Evolutionary conservation across 2,113 vertebrate species (phyloP).

Genomic region (Brachyhypopomus occidentalis): DNA sequence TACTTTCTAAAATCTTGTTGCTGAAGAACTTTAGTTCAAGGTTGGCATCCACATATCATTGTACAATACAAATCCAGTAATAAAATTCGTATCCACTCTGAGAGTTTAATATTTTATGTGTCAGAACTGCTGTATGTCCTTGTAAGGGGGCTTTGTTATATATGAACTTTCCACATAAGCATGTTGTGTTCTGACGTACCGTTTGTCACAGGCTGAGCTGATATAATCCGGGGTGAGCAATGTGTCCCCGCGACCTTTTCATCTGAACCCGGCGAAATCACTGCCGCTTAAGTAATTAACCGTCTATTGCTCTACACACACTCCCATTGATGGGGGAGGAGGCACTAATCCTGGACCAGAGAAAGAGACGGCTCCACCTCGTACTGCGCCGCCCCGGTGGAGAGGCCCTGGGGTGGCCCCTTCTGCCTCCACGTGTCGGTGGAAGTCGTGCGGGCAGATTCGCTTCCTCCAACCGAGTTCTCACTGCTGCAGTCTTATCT

Average conservation of each 20-base stretch:
- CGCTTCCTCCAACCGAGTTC: neutral
- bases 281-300: neutral
- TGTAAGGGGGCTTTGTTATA: too few species aligned
- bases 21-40: too few species aligned
- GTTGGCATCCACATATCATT: too few species aligned
- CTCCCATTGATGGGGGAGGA: neutral
- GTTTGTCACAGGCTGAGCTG: neutral
- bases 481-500: conserved; percentile 6
- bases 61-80: too few species aligned
- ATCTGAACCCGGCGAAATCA: too few species aligned
- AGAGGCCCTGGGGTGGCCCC: conserved; percentile 28
- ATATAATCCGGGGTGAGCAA: neutral
- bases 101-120: too few species aligned
- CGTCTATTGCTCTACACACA: neutral
- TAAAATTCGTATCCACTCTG: too few species aligned
- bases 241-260: neutral
- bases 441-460: conserved; percentile 11
- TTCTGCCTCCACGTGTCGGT: conserved; percentile 17
- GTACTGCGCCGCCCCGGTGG: conserved; percentile 15
- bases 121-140: too few species aligned
- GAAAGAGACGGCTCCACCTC: conserved; percentile 29
- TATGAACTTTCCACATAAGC: neutral
- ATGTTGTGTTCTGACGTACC: too few species aligned
- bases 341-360: conserved; percentile 26
- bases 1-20: too few species aligned